Evolutionary conservation across 2,797 vertebrate genomes (phyloP), one percentile per base, ranked within the genome.

Genomic region (Poeciliopsis infans): DNA sequence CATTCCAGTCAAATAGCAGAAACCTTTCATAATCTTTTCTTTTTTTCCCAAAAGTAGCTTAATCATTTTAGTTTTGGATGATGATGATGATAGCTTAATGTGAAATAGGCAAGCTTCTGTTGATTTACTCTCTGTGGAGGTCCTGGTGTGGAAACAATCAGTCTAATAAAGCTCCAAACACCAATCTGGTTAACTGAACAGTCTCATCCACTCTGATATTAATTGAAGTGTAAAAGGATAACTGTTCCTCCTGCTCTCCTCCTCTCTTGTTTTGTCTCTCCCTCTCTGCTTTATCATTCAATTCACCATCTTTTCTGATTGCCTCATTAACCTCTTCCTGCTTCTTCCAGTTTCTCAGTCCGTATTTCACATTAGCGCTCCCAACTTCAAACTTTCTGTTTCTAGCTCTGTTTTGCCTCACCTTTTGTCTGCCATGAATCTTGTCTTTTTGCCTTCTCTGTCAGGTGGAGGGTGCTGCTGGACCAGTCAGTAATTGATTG

Each of bases 171-270:
- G 83, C 89, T 87, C 46, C 88, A 75, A 83, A 85, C 86, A 86
- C 80, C 86, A 91, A 89, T 92, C 86, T 85, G 85, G 82, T 91
- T 92, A 89, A 87, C 79, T 84, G 83, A 85, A 83, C 84, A 80
- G 88, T 86, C 91, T 90, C 85, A 88, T 93, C 87, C 89, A 77
- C 89, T 89, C 85, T 93, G 75, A 73, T 87, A 90, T 90, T 94
- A 93, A 94, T 91, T 94, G 91, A 92, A 92, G 90, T 91, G 88
- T 92, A 88, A 94, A 93, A 92, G 89, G 90, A 94, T 88, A 90
- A 92, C 91, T 85, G 92, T 91, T 92, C 86, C 91, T 93, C 92
- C 88, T 86, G 87, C 92, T 89, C 87, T 85, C 89, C 88, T 93
- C 91, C 90, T 94, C 85, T 91, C 88, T 93, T 84, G 88, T 91